phyloP scores from a whole-genome alignment of 2,888 invertebrate genomes.

The Sminthurides aquaticus region DNA sequence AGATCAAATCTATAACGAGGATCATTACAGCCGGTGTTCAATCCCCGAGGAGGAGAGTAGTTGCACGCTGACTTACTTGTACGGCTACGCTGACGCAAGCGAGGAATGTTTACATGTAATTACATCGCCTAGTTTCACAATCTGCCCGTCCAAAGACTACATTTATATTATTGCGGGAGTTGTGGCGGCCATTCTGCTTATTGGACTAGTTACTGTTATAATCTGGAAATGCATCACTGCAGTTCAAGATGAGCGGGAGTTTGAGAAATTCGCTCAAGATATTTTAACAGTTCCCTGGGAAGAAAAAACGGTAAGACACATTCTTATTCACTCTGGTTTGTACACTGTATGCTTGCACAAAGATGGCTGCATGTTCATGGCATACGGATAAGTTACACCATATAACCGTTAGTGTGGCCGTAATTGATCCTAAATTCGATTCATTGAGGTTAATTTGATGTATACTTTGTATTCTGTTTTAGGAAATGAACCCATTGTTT shows the following conservation, averaged over 20 bases:
- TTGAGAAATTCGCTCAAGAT: slow-evolving; percentile 96
- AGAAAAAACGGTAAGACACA: too few species aligned
- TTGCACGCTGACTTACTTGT: neutral
- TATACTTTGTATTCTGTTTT: too few species aligned
- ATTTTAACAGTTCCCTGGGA: too few species aligned
- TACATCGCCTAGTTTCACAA: neutral
- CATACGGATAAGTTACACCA: too few species aligned
- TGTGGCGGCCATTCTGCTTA: slow-evolving; percentile 90
- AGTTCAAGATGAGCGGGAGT: slow-evolving; percentile 93
- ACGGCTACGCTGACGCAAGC: neutral
- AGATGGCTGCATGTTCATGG: too few species aligned
- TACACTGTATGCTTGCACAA: too few species aligned
- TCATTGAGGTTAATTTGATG: too few species aligned
- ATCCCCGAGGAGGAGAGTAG: neutral
- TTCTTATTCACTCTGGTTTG: too few species aligned
- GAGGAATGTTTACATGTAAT: neutral
- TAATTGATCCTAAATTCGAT: too few species aligned
- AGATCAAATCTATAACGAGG: too few species aligned
- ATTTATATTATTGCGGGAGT: slow-evolving; percentile 60
- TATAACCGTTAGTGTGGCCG: too few species aligned
- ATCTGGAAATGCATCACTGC: slow-evolving; percentile 96
- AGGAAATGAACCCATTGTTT: neutral
- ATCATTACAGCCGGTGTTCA: neutral
- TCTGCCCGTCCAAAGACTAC: neutral
- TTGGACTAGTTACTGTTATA: slow-evolving; percentile 83